A percentile compares a stretch with the other conserved stretches of the same genome.
Evolutionary conservation across 92 coral and sea anemone species (phyloP).

Genomic region (Pocillopora meandrina): DNA sequence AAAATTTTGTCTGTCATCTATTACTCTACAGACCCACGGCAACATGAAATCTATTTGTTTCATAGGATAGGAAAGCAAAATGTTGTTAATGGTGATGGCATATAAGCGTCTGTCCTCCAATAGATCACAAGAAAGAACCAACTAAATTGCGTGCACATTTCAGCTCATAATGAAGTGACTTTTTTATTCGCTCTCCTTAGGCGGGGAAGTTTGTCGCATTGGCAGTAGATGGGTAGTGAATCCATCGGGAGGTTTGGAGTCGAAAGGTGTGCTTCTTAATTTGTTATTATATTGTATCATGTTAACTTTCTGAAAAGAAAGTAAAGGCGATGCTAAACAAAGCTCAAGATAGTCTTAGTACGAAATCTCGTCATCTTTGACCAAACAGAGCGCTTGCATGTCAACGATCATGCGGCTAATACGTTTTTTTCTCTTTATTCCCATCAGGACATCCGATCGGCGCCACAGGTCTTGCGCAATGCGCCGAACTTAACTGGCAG

Average conservation of each 20-base stretch:
- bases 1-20: too few species aligned
- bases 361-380: too few species aligned
- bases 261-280: constrained; percentile 60
- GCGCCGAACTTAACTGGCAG: constrained; percentile 81
- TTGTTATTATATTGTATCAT: neutral
- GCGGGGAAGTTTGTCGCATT: constrained; percentile 82
- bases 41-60: too few species aligned
- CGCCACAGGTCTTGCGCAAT: constrained; percentile 77
- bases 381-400: neutral
- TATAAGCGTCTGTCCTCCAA: too few species aligned
- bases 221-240: constrained; percentile 84
- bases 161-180: too few species aligned
- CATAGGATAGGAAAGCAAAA: too few species aligned
- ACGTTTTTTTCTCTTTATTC: neutral
- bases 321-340: neutral
- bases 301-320: neutral
- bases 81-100: too few species aligned
- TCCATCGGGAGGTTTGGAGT: constrained; percentile 91
- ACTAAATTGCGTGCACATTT: too few species aligned
- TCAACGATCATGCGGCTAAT: neutral
- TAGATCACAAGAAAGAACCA: too few species aligned
- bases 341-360: too few species aligned
- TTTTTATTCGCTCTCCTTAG: constrained; percentile 20
- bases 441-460: constrained; percentile 73
- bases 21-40: too few species aligned